Conservation (phyloP, 1,140 invertebrate genomes). For the Ruditapes philippinarum region DNA sequence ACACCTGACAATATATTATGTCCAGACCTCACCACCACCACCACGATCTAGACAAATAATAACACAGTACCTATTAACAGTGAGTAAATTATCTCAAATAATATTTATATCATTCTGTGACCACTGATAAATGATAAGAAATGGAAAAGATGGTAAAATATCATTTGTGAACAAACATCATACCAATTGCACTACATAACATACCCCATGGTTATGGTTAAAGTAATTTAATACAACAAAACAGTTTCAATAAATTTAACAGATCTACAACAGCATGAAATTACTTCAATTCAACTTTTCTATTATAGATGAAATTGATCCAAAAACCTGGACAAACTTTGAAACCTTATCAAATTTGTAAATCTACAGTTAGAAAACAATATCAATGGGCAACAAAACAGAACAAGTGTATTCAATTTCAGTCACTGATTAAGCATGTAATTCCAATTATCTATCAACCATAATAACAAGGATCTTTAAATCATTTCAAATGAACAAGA, state of each 20-base stretch:
- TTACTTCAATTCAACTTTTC: not conserved
- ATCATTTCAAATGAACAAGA: not conserved
- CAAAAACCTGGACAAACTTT: not conserved
- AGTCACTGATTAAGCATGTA: conserved; percentile 24
- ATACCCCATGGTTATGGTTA: not conserved
- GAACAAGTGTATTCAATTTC: conserved; percentile 30
- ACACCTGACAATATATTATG: no score
- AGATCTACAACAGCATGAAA: conserved; percentile 37
- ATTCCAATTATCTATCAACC: conserved; percentile 16
- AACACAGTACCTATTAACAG: no score
- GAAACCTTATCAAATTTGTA: not conserved
- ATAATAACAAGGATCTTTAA: not conserved
- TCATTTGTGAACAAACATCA: no score
- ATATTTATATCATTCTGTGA: no score
- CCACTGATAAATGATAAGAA: no score
- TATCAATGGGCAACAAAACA: conserved; percentile 10
- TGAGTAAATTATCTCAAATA: no score
- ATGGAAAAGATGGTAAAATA: no score
- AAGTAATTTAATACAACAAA: conserved; percentile 4
- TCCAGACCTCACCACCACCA: no score
- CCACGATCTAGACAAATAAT: no score
- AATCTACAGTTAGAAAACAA: conserved; percentile 9
- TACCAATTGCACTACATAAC: not conserved
- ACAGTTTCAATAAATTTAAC: not conserved
- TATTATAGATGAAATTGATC: conserved; percentile 23